A percentile compares a stretch with the other conserved stretches of the same genome.
Conservation (phyloP, 2,797 vertebrate species). For the Myotis daubentonii region DNA sequence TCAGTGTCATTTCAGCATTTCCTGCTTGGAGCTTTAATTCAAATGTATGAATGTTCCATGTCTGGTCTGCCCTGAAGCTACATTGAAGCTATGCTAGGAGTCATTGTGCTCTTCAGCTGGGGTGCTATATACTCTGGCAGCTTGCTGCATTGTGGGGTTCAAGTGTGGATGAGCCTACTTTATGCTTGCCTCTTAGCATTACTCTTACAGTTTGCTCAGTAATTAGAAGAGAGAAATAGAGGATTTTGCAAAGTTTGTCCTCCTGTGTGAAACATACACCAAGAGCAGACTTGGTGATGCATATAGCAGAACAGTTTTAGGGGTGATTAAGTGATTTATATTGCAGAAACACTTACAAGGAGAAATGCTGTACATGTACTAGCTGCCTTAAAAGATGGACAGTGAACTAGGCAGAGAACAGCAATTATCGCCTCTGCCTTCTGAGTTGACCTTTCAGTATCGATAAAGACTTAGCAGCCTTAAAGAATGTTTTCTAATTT, state of each 20-base stretch:
- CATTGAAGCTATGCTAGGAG: neutral
- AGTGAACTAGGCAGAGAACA: slow-evolving; percentile 73
- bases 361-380: slow-evolving; percentile 16
- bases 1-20: neutral
- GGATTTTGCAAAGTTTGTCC: slow-evolving; percentile 30
- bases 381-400: slow-evolving; percentile 72
- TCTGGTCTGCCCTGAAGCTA: neutral
- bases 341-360: slow-evolving; percentile 51
- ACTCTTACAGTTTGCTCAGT: neutral
- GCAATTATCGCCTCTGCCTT: slow-evolving; percentile 50
- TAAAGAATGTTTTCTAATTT: slow-evolving; percentile 82
- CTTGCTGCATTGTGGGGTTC: neutral
- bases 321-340: slow-evolving; percentile 59
- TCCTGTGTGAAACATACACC: neutral
- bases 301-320: neutral
- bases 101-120: neutral
- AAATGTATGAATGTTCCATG: neutral
- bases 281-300: neutral
- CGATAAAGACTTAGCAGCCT: slow-evolving; percentile 74
- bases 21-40: neutral
- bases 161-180: neutral
- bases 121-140: neutral
- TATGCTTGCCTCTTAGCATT: neutral
- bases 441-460: slow-evolving; percentile 61
- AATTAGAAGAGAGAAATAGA: neutral